Conservation (phyloP, 2,113 vertebrate genomes). For the Climacteris rufus region DNA sequence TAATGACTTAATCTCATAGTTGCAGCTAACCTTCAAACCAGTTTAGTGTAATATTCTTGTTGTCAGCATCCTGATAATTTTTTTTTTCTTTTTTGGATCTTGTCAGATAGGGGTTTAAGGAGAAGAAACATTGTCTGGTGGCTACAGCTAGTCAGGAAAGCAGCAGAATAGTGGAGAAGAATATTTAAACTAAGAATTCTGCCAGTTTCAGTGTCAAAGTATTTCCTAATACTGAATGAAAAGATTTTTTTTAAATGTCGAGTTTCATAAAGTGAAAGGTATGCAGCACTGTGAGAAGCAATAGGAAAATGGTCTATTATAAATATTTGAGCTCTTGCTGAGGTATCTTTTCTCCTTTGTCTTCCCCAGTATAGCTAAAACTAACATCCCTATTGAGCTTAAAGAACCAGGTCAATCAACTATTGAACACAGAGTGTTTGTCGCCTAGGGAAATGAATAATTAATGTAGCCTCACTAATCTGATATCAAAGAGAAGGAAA, state of each 20-base stretch:
- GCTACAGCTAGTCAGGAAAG: background rate
- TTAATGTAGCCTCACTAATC: slow-evolving; percentile 34
- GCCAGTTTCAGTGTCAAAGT: background rate
- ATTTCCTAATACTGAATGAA: background rate
- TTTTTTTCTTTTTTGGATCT: background rate
- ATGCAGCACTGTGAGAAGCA: background rate
- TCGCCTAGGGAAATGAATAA: slow-evolving; percentile 24
- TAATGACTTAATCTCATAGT: background rate
- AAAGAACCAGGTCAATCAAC: slow-evolving; percentile 4
- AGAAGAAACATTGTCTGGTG: background rate
- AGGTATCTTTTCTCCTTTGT: slow-evolving; percentile 11
- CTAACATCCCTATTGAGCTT: slow-evolving; percentile 22
- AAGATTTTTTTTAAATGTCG: background rate
- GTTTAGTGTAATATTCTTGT: background rate
- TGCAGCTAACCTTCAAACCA: background rate
- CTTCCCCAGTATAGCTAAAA: slow-evolving; percentile 13
- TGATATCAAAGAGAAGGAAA: slow-evolving; percentile 24
- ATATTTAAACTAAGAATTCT: background rate
- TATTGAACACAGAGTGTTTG: slow-evolving; percentile 8
- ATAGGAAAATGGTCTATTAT: background rate
- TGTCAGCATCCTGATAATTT: background rate
- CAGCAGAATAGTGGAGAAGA: background rate
- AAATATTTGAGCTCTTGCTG: slow-evolving; percentile 30
- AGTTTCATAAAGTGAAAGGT: background rate
- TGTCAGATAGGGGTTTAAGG: background rate